Conservation (phyloP, 2,797 vertebrate genomes). For the Melanotaenia boesemani region DNA sequence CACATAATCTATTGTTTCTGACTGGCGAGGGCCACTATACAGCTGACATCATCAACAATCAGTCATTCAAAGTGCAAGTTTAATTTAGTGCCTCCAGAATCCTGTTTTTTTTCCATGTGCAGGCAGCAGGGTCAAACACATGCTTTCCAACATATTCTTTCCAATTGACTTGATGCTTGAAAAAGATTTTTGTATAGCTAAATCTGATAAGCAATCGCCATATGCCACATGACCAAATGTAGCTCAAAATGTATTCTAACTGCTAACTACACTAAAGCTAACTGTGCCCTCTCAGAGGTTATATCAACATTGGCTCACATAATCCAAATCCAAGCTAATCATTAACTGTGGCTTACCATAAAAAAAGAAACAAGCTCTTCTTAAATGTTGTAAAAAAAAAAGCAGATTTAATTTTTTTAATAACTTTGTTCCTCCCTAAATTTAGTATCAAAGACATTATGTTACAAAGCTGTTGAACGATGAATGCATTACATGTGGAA, state of each 20-base stretch:
- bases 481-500: slow-evolving; percentile 4
- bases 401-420: not conserved
- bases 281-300: slow-evolving; percentile 63
- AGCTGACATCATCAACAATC: not conserved
- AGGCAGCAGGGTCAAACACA: not conserved
- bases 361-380: slow-evolving; percentile 3
- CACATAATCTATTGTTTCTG: too few relatives aligned
- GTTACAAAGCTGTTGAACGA: not conserved
- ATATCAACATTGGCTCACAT: slow-evolving; percentile 66
- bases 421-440: not conserved
- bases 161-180: not conserved
- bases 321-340: slow-evolving; percentile 58
- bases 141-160: not conserved
- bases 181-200: not conserved
- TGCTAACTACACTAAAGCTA: slow-evolving; percentile 12
- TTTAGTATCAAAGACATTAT: not conserved
- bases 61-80: not conserved
- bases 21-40: too few relatives aligned
- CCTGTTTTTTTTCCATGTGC: not conserved
- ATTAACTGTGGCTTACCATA: slow-evolving; percentile 62
- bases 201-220: not conserved
- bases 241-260: slow-evolving; percentile 18
- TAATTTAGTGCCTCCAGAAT: not conserved
- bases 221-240: not conserved
- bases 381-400: not conserved